Evolutionary conservation across 2,888 invertebrate species (phyloP).

Genomic region (Hypomecis atomaria): DNA sequence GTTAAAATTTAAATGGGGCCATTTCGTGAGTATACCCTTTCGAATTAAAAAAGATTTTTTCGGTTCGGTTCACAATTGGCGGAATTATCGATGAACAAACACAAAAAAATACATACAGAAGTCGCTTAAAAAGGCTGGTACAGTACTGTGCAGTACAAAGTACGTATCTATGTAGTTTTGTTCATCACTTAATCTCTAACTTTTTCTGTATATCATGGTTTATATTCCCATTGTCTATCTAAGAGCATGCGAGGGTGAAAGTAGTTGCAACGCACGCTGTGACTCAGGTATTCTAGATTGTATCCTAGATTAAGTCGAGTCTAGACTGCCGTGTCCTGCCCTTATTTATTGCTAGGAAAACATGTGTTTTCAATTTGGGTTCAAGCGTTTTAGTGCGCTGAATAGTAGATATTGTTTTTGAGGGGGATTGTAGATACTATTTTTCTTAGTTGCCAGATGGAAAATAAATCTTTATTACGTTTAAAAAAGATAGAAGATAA

Average conservation of each 20-base stretch:
- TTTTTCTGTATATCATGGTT: slow-evolving; percentile 14
- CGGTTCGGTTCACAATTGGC: too few species aligned
- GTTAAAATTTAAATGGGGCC: too few species aligned
- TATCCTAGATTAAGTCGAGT: slow-evolving; percentile 44
- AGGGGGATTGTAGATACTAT: neutral
- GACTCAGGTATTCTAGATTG: slow-evolving; percentile 47
- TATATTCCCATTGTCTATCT: slow-evolving; percentile 10
- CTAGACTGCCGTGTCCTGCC: slow-evolving; percentile 45
- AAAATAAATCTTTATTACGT: too few species aligned
- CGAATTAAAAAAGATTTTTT: too few species aligned
- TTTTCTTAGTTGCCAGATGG: neutral
- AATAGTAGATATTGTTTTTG: neutral
- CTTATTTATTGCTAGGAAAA: slow-evolving; percentile 44
- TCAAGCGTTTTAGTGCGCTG: slow-evolving; percentile 22
- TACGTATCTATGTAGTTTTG: too few species aligned
- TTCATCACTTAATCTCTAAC: slow-evolving; percentile 2
- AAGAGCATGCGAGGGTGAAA: slow-evolving; percentile 33
- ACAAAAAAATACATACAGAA: too few species aligned
- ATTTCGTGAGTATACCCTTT: too few species aligned
- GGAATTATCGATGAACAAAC: too few species aligned
- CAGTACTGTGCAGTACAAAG: too few species aligned
- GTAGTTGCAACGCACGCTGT: slow-evolving; percentile 32
- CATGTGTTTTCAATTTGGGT: slow-evolving; percentile 47
- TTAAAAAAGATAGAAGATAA: too few species aligned
- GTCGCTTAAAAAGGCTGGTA: too few species aligned